A percentile compares a stretch with the other conserved stretches of the same genome.
Evolutionary conservation across 2,888 invertebrate genomes (phyloP).

Genomic region (Xylocampa areola): DNA sequence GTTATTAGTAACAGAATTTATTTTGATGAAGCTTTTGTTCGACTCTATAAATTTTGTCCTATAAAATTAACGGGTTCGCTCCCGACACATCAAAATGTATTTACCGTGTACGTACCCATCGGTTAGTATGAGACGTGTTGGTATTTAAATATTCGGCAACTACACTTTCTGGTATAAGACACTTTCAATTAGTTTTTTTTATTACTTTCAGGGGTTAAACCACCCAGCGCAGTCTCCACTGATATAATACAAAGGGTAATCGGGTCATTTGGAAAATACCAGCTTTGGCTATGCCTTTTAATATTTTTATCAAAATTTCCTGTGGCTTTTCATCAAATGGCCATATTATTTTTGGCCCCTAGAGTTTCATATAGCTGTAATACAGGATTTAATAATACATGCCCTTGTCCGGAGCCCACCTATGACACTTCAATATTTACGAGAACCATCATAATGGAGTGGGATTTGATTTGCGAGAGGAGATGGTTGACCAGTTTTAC

Average conservation of each 20-base stretch:
- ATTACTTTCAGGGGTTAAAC: conserved; percentile 54
- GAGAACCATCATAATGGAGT: conserved; percentile 93
- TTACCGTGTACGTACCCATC: too few relatives aligned
- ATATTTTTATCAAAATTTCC: conserved; percentile 83
- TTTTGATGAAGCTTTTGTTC: too few relatives aligned
- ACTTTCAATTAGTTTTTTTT: conserved; percentile 5
- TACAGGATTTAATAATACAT: conserved; percentile 70
- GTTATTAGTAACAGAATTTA: too few relatives aligned
- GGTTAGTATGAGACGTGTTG: too few relatives aligned
- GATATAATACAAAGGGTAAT: conserved; percentile 77
- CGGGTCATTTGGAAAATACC: conserved; percentile 88
- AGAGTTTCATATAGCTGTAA: conserved; percentile 67
- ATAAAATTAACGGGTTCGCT: too few relatives aligned
- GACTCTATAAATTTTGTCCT: too few relatives aligned
- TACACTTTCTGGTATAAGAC: too few relatives aligned
- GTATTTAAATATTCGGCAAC: background rate
- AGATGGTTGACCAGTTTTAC: conserved; percentile 91
- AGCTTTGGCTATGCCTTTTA: conserved; percentile 69
- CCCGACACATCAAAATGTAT: too few relatives aligned
- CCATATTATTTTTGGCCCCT: conserved; percentile 86
- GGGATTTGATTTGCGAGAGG: conserved; percentile 93
- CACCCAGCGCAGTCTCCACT: conserved; percentile 54
- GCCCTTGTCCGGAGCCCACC: conserved; percentile 89
- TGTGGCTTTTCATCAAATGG: conserved; percentile 87
- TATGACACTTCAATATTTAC: conserved; percentile 92